Evolutionary conservation across 1,140 invertebrate genomes (phyloP), one percentile per base, ranked within the genome.

Genomic region (Diabrotica undecimpunctata): DNA sequence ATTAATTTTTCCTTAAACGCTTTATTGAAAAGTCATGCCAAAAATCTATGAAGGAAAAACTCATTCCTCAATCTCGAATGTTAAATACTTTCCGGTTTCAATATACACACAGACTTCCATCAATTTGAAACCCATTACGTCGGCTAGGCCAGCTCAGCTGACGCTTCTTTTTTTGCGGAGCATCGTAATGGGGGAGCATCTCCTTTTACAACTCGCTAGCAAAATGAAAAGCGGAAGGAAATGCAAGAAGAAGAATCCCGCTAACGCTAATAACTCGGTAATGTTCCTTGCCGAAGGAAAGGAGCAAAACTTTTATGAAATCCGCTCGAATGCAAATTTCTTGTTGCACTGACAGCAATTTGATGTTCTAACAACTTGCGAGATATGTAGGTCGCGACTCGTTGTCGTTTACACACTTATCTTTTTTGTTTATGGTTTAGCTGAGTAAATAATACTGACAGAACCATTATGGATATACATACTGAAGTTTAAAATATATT

Each of bases 211-310:
- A n/a, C 41, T 46, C 41, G n/a, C 41, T 10, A 46, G n/a, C 41
- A 46, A 46, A 46, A 46, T 46, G 41, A 46, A 46, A 46, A 46
- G 41, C 8, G 41, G 41, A 46, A 46, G 41, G 41, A 46, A 46
- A 46, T 46, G n/a, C 41, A 46, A 46, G 41, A 46, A 46, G 41
- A 46, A 46, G 41, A 10, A 46, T 46, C n/a, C 41, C 41, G 41
- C 41, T 46, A 46, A 46, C 41, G 41, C 41, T 46, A 46, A 46
- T 46, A 46, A 46, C 41, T 46, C n/a, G 41, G 41, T 46, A 46
- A 46, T 46, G n/a, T 46, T 46, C 41, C 41, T 46, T 46, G 41
- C 41, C 41, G n/a, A 46, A 46, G 41, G 41, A 46, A 46, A 46
- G 41, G n/a, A 46, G 41, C 41, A 46, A 46, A 46, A n/a, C 25